phyloP scores from a whole-genome alignment of 2,888 invertebrate species.

The Gibbula magus region DNA sequence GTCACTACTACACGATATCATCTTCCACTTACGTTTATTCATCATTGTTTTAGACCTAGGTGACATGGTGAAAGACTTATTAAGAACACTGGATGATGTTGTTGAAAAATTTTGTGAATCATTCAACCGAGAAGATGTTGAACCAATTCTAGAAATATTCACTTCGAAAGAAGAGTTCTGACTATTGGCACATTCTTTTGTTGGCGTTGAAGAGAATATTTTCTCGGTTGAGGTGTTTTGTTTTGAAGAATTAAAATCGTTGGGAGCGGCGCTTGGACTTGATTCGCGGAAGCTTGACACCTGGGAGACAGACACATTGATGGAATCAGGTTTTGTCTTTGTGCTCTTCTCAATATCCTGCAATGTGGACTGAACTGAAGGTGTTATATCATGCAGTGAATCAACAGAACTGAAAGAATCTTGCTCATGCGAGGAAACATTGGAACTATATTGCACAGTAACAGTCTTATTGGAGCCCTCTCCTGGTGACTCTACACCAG shows the following conservation, averaged over 20 bases:
- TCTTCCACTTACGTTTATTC: slow-evolving; percentile 33
- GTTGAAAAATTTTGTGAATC: neutral
- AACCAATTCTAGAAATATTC: neutral
- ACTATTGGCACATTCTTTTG: neutral
- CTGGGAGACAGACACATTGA: slow-evolving; percentile 18
- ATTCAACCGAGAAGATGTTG: neutral
- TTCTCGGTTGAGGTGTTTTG: neutral
- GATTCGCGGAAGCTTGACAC: slow-evolving; percentile 29
- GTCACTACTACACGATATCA: slow-evolving; percentile 25
- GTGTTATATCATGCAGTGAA: slow-evolving; percentile 21
- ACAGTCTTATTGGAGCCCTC: neutral
- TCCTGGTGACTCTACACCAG: neutral
- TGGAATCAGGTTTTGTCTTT: neutral
- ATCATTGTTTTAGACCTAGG: neutral
- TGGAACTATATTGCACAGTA: slow-evolving; percentile 18
- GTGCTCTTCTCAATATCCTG: neutral
- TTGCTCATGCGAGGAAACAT: slow-evolving; percentile 8
- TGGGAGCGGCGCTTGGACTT: slow-evolving; percentile 16
- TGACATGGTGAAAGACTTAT: slow-evolving; percentile 7
- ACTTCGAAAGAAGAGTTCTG: slow-evolving; percentile 5
- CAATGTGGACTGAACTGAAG: slow-evolving; percentile 1
- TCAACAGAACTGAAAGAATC: slow-evolving; percentile 19
- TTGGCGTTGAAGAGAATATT: slow-evolving; percentile 15
- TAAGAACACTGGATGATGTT: neutral
- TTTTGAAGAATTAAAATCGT: neutral